Conservation (phyloP, 2,797 vertebrate species). For the Alca torda region DNA sequence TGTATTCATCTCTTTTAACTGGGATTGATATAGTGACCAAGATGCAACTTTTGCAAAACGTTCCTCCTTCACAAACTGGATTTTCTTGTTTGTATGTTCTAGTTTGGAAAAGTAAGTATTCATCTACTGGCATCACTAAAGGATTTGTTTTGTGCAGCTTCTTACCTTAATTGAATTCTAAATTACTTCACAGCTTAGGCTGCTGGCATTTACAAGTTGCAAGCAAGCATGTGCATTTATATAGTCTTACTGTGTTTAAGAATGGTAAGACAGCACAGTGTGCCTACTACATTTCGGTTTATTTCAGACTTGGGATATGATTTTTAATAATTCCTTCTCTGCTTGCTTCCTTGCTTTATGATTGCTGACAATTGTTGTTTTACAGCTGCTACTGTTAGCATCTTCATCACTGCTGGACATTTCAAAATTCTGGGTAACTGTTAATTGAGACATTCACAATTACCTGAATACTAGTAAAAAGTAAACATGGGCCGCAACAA, state of each 20-base stretch:
- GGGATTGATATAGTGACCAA: not conserved
- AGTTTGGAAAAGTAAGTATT: not conserved
- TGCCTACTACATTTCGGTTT: not conserved
- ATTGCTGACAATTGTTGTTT: slow-evolving; percentile 8
- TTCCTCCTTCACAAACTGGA: not conserved
- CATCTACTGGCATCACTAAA: not conserved
- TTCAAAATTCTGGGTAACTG: not conserved
- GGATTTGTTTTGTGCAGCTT: slow-evolving; percentile 10
- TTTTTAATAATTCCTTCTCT: not conserved
- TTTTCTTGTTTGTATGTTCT: not conserved
- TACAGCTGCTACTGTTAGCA: not conserved
- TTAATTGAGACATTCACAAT: slow-evolving; percentile 1
- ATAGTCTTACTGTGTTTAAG: not conserved
- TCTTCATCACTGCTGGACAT: not conserved
- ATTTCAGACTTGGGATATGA: slow-evolving; percentile 2
- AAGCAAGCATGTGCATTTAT: not conserved
- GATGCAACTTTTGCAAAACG: not conserved
- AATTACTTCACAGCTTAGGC: not conserved
- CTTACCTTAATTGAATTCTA: not conserved
- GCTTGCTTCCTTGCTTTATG: not conserved
- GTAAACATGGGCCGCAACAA: not conserved
- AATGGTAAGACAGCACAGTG: not conserved
- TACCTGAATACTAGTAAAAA: slow-evolving; percentile 12
- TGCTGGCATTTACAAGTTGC: not conserved
- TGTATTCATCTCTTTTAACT: not conserved